These are phyloP conservation scores for Iselma pallidipennis DNA, from an alignment of 2,888 invertebrate species.

Conservation along the genomic window DNA sequence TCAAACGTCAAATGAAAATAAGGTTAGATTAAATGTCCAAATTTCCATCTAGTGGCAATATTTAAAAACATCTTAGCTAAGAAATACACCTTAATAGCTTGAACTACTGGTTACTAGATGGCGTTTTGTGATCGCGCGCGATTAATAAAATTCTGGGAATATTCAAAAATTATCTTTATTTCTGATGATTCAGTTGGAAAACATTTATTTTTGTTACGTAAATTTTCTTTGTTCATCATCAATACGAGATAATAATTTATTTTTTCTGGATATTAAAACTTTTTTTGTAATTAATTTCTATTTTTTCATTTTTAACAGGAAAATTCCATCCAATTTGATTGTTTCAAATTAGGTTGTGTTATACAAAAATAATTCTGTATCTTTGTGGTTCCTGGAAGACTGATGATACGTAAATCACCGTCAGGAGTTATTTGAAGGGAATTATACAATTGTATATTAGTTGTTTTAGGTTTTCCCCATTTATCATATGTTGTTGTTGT, in stretches of 20 bases:
- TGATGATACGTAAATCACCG: slow-evolving; percentile 61
- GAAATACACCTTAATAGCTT: background rate
- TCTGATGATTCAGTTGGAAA: slow-evolving; percentile 25
- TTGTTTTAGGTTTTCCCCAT: slow-evolving; percentile 41
- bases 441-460: slow-evolving; percentile 56
- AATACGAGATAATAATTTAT: slow-evolving; percentile 10
- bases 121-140: background rate
- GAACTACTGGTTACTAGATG: slow-evolving; percentile 8
- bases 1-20: background rate
- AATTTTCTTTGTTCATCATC: slow-evolving; percentile 23
- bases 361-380: slow-evolving; percentile 62
- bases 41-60: background rate
- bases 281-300: slow-evolving; percentile 13
- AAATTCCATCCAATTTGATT: slow-evolving; percentile 49
- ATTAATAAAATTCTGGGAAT: background rate
- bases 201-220: slow-evolving; percentile 24
- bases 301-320: slow-evolving; percentile 33
- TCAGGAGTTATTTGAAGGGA: slow-evolving; percentile 61
- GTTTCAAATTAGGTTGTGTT: slow-evolving; percentile 58
- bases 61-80: background rate
- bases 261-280: slow-evolving; percentile 8
- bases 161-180: slow-evolving; percentile 17
- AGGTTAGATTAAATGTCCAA: background rate
- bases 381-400: slow-evolving; percentile 59
- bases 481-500: slow-evolving; percentile 41